Base-by-base conservation (phyloP, 2,888 invertebrate species). In the Rotaria magnacalcarata region DNA sequence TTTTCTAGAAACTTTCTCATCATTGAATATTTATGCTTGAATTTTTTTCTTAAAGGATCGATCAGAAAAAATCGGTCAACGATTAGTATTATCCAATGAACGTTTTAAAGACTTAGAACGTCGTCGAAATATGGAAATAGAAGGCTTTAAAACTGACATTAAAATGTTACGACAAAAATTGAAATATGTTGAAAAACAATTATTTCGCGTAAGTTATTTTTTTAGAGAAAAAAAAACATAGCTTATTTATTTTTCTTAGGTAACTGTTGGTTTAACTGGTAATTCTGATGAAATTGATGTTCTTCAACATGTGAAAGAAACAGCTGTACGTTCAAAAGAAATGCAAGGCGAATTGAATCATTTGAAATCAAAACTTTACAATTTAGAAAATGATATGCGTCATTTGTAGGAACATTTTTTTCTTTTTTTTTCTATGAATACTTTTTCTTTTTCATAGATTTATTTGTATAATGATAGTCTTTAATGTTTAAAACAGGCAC, bases 101-200 rank as follows among this genome's bases (percentile, higher is more conserved):
- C 88, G 91, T 24, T 91, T 91, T 87, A 89, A 90, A 87, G 91
- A 91, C 54, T 87, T 92, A 85, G 92, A 92, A 87, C 88, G 89
- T 34, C 88, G 92, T 56, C 89, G 91, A 60, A 90, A 90, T 85
- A 89, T 92, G 16, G 92, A 92, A 88, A 90, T 91, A 16, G 91
- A 92, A 88, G 92, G 92, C 4, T 92, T 91, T 88, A 90, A 90
- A 88, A 91, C 89, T 67, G 92, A 92, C 88, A 91, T 92, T 16
- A 90, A 90, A 87, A 89, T 90, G 86, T 89, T 92, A 84, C 87
- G 91, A 87, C 89, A 89, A 34, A 88, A 90, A 84, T 88, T 92
- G 74, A 90, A 90, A 87, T 90, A 90, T 86, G 89, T 91, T 11
- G 91, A 92, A 87, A 90, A 90, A 86, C 90, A 91, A 87, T 88